Evolutionary conservation across 2,888 invertebrate genomes (phyloP).

Genomic region (Chamaedrilus cognettii): DNA sequence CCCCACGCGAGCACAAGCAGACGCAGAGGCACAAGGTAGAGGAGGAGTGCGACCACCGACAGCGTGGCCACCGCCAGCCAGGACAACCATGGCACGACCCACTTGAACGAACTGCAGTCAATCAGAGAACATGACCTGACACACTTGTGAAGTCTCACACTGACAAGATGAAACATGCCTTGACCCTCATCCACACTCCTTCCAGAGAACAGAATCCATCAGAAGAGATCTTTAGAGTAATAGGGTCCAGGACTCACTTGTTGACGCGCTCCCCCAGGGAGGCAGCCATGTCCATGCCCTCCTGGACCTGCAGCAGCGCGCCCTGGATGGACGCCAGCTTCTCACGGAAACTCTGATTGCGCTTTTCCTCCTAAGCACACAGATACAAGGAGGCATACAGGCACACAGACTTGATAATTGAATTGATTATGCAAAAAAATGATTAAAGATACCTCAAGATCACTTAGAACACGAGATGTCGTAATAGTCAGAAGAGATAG

Average conservation of each 20-base stretch:
- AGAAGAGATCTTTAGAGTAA: too few species aligned
- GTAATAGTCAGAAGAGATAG: too few species aligned
- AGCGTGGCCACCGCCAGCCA: slow-evolving; percentile 85
- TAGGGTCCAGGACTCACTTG: too few species aligned
- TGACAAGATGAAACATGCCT: too few species aligned
- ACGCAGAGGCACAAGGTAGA: slow-evolving; percentile 87
- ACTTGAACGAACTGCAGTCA: slow-evolving; percentile 85
- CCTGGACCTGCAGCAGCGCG: slow-evolving; percentile 95
- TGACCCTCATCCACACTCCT: too few species aligned
- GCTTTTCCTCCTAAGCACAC: slow-evolving; percentile 87
- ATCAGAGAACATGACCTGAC: too few species aligned
- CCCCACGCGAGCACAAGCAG: slow-evolving; percentile 93
- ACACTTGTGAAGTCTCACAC: too few species aligned
- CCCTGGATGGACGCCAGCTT: slow-evolving; percentile 94
- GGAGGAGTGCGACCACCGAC: slow-evolving; percentile 72
- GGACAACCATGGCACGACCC: slow-evolving; percentile 94
- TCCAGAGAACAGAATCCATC: too few species aligned
- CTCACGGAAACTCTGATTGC: slow-evolving; percentile 82
- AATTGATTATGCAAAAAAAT: too few species aligned
- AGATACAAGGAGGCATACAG: too few species aligned
- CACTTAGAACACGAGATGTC: too few species aligned
- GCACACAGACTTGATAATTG: not conserved
- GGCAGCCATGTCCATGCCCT: slow-evolving; percentile 90
- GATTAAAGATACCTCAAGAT: too few species aligned
- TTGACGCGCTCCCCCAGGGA: slow-evolving; percentile 92